phyloP scores from a whole-genome alignment of 2,888 invertebrate species.

The Protonemura montana region DNA sequence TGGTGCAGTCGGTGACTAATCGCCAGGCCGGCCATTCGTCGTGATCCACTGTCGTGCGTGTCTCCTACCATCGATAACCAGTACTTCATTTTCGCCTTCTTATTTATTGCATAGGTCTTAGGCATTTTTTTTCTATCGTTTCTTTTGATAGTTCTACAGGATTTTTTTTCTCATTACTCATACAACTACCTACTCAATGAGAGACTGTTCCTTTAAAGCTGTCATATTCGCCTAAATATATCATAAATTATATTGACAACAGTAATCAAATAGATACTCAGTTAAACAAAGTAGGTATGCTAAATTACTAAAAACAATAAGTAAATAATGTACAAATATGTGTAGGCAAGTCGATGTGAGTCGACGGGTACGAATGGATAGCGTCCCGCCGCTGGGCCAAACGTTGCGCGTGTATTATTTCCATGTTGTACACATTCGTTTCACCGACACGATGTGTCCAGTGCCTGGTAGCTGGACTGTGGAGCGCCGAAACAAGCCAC shows the following conservation, averaged over 20 bases:
- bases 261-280: constrained; percentile 13
- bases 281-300: background rate
- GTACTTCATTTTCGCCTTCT: constrained; percentile 44
- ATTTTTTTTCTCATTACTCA: constrained; percentile 40
- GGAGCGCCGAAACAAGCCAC: background rate
- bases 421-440: background rate
- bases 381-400: background rate
- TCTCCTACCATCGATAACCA: constrained; percentile 2
- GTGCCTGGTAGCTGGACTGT: background rate
- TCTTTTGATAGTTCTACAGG: constrained; percentile 29
- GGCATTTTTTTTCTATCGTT: background rate
- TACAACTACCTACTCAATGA: constrained; percentile 19
- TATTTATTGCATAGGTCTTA: constrained; percentile 43
- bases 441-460: background rate
- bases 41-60: constrained; percentile 37
- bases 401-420: constrained; percentile 37
- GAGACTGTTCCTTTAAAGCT: constrained; percentile 44
- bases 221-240: constrained; percentile 32
- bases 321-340: constrained; percentile 48
- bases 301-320: constrained; percentile 43
- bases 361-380: constrained; percentile 41
- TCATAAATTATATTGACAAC: constrained; percentile 40
- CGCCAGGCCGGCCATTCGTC: constrained; percentile 40
- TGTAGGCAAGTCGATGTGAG: constrained; percentile 40
- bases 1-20: constrained; percentile 43